Conservation (phyloP, 1,140 invertebrate species). For the Phenacoccus solenopsis region DNA sequence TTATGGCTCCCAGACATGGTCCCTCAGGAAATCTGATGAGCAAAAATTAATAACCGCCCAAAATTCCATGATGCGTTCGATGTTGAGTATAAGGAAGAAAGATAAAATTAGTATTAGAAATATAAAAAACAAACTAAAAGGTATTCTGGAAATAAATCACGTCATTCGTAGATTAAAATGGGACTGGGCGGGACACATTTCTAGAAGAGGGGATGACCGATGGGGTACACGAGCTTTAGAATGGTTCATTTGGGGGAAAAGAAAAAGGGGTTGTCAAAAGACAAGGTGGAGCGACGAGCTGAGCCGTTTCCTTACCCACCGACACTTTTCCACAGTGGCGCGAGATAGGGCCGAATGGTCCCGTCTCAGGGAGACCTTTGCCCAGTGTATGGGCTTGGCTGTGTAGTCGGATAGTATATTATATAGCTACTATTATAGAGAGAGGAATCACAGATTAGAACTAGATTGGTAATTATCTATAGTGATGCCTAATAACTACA, state of each 20-base stretch:
- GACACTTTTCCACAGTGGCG: neutral
- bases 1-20: slow-evolving; percentile 21
- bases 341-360: neutral
- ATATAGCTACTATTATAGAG: too few species aligned
- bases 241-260: neutral
- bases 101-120: slow-evolving; percentile 16
- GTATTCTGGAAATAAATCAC: neutral
- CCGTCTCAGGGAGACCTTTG: neutral
- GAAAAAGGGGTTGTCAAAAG: slow-evolving; percentile 20
- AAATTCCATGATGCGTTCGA: slow-evolving; percentile 4
- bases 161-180: slow-evolving; percentile 17
- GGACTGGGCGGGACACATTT: slow-evolving; percentile 22
- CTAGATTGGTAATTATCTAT: too few species aligned
- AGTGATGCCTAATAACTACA: too few species aligned
- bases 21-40: neutral
- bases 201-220: neutral
- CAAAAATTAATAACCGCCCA: slow-evolving; percentile 12
- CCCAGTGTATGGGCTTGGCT: too few species aligned
- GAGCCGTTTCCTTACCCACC: neutral
- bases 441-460: too few species aligned
- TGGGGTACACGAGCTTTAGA: slow-evolving; percentile 9
- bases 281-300: slow-evolving; percentile 21
- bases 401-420: too few species aligned
- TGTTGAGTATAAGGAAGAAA: neutral
- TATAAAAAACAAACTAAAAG: slow-evolving; percentile 1